These are phyloP conservation scores for Stenurella melanura DNA, from an alignment of 2,888 invertebrate genomes.

Conservation along the genomic window DNA sequence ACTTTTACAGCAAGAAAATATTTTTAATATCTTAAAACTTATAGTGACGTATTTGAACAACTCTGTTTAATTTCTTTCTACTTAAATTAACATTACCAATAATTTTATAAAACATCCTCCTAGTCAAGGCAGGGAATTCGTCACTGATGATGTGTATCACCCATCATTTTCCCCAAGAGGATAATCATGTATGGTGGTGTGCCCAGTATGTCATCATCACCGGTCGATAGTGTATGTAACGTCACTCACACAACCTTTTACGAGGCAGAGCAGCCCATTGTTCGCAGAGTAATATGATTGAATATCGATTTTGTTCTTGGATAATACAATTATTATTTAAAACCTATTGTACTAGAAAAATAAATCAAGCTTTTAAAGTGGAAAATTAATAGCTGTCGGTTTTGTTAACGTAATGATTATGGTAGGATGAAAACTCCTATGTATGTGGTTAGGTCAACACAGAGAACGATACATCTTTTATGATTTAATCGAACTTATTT, in stretches of 20 bases:
- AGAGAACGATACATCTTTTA: not conserved
- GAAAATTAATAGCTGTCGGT: not conserved
- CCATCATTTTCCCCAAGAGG: conserved; percentile 50
- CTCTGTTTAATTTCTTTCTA: not conserved
- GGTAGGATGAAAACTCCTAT: not conserved
- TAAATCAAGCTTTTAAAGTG: not conserved
- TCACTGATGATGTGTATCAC: conserved; percentile 11
- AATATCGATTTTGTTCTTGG: conserved; percentile 9
- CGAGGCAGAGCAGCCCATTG: not conserved
- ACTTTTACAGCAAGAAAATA: too few species aligned
- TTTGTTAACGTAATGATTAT: conserved; percentile 12
- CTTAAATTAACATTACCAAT: not conserved
- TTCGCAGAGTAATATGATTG: conserved; percentile 10
- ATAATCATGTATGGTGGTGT: conserved; percentile 53
- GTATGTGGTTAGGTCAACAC: not conserved
- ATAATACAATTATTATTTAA: conserved; percentile 18
- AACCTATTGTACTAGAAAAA: not conserved
- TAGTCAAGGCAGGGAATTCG: not conserved
- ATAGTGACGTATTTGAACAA: not conserved
- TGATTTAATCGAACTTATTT: too few species aligned
- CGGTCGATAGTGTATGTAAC: conserved; percentile 44
- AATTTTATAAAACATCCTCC: not conserved
- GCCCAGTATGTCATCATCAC: conserved; percentile 45
- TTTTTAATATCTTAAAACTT: too few species aligned
- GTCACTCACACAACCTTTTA: conserved; percentile 43